These are phyloP conservation scores for Taurulus bubalis DNA, from an alignment of 2,113 vertebrate species.

Conservation along the genomic window DNA sequence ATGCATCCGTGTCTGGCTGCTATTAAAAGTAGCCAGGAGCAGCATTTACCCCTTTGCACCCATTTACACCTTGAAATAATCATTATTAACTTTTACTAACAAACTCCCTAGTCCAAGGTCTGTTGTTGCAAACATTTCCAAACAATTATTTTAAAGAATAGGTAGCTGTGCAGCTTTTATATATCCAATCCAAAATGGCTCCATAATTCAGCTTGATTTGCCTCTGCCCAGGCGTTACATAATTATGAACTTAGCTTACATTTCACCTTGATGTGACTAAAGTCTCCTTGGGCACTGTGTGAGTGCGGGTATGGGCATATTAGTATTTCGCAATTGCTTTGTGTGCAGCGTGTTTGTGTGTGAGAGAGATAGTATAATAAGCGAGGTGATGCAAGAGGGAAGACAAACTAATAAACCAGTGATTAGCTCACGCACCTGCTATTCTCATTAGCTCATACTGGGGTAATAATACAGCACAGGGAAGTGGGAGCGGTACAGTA, in stretches of 20 bases:
- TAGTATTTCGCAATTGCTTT: constrained; percentile 56
- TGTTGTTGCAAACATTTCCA: not conserved
- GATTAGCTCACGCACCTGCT: constrained; percentile 68
- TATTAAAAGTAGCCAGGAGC: not conserved
- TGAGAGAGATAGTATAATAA: constrained; percentile 44
- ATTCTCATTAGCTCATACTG: constrained; percentile 57
- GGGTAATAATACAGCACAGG: constrained; percentile 42
- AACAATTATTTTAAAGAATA: not conserved
- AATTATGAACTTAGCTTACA: constrained; percentile 32
- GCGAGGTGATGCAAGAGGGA: constrained; percentile 49
- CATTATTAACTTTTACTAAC: not conserved
- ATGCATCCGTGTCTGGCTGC: not conserved
- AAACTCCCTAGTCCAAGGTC: not conserved
- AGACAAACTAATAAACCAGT: constrained; percentile 70
- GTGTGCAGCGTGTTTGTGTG: constrained; percentile 22
- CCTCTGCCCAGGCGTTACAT: constrained; percentile 8
- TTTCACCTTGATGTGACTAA: constrained; percentile 60
- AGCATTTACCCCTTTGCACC: not conserved
- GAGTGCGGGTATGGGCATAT: constrained; percentile 26
- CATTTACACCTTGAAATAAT: not conserved
- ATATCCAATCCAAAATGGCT: constrained; percentile 17
- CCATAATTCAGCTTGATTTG: constrained; percentile 13
- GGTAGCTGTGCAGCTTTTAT: not conserved
- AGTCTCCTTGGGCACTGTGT: constrained; percentile 32
- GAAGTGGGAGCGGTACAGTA: constrained; percentile 12